Percentiles rank a stretch among this genome's conserved stretches.
Evolutionary conservation across 2,888 invertebrate genomes (phyloP).

Genomic region (Marronus borbonicus): DNA sequence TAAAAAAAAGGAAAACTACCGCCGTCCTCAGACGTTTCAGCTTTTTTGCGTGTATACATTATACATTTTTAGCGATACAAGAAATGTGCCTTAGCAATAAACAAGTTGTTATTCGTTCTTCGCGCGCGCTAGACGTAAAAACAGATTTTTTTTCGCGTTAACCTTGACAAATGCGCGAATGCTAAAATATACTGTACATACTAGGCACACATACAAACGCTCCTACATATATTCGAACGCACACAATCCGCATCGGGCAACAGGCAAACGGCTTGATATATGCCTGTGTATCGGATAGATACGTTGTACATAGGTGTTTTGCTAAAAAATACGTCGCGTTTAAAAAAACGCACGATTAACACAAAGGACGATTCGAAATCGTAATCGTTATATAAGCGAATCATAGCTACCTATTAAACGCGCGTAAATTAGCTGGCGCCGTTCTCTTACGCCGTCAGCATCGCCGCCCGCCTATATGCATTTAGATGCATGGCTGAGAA

Average conservation of each 20-base stretch:
- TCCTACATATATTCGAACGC: background rate
- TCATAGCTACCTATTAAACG: background rate
- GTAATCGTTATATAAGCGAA: background rate
- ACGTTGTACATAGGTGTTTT: background rate
- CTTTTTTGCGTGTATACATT: background rate
- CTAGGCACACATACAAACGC: background rate
- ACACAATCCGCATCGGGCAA: background rate
- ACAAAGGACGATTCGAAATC: background rate
- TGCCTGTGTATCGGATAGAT: background rate
- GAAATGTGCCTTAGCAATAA: constrained; percentile 9
- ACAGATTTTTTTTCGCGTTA: constrained; percentile 14
- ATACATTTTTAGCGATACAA: background rate
- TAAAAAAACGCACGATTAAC: background rate
- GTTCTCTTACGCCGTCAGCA: background rate
- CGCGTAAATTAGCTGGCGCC: constrained; percentile 5
- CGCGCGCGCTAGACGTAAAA: constrained; percentile 5
- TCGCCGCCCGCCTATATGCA: background rate
- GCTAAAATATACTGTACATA: background rate
- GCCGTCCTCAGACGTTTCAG: background rate
- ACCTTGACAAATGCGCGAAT: constrained; percentile 7
- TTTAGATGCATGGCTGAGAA: background rate
- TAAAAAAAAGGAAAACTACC: background rate
- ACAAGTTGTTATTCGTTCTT: constrained; percentile 17
- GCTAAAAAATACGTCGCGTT: no score
- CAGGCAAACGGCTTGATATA: background rate